Evolutionary conservation across 2,797 vertebrate genomes (phyloP).

Genomic region (Acanthurus leucopareius): DNA sequence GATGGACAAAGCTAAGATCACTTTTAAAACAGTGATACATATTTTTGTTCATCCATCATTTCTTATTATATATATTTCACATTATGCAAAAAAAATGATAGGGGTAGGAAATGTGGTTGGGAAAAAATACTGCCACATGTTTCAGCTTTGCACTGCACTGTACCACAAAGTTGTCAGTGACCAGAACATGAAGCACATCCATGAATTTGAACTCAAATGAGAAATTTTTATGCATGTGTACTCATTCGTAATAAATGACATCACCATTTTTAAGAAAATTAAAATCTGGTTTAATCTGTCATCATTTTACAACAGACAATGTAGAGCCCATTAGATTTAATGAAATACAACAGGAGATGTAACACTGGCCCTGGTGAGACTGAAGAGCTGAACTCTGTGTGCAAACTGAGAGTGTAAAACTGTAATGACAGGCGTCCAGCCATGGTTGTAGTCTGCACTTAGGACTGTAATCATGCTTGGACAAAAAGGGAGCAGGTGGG

Average conservation of each 20-base stretch:
- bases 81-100: too few species aligned
- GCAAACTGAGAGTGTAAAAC: neutral
- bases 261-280: neutral
- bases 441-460: conserved; percentile 7
- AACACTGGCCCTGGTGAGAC: neutral
- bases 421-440: neutral
- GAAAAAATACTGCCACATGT: too few species aligned
- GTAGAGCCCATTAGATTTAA: neutral
- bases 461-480: neutral
- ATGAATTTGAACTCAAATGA: neutral
- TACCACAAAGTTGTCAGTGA: neutral
- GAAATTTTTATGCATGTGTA: neutral
- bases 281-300: neutral
- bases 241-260: neutral
- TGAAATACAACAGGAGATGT: neutral
- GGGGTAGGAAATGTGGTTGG: too few species aligned
- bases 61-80: too few species aligned
- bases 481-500: neutral
- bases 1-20: neutral
- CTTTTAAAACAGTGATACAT: too few species aligned
- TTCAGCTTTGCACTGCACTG: too few species aligned
- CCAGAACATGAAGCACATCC: too few species aligned
- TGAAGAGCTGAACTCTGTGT: neutral
- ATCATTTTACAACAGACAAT: neutral
- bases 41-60: too few species aligned